Evolutionary conservation across 2,888 invertebrate species (phyloP), one percentile per base, ranked within the genome.

Genomic region (Busseola fusca): DNA sequence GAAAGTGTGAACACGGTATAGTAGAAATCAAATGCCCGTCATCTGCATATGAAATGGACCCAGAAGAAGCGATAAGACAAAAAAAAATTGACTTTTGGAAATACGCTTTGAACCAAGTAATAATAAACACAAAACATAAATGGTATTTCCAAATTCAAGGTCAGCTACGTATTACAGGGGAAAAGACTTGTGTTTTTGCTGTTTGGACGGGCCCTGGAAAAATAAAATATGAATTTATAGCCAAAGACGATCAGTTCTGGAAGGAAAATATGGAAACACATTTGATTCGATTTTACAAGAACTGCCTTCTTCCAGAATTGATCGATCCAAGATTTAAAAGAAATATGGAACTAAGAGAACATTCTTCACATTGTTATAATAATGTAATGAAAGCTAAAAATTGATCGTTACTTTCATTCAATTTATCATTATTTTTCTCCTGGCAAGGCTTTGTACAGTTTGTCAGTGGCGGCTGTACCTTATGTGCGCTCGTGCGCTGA

Each of bases 1-100:
- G 50, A 50, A 50, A 50, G n/a, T 50, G 50, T n/a, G 50, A 50
- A 50, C 50, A n/a, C 50, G 50, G 50, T 50, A 50, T 50, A 50
- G 12, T n/a, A 3, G 50, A 50, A 50, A 50, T n/a, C 48, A 50
- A 50, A 50, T 50, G 50, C n/a, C 50, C n/a, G 10, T n/a, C 50
- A 1, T 10, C 50, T 0, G n/a, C n/a, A n/a, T 50, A 50, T n/a
- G 12, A 12, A n/a, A n/a, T 50, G 3, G n/a, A 50, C 50, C n/a
- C 50, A 12, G 50, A 50, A 48, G 50, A 50, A 50, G n/a, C 50
- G n/a, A 50, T 50, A n/a, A 2, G 48, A 21, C 21, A 48, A 48
- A 48, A 48, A 48, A 48, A 48, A 21, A 7, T 9, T 3, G 45
- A 48, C 21, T 48, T 48, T 48, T 48, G 48, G 48, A 48, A 48